Evolutionary conservation across 2,113 vertebrate species (phyloP), one percentile per base, ranked within the genome.

Genomic region (Nerophis lumbriciformis): DNA sequence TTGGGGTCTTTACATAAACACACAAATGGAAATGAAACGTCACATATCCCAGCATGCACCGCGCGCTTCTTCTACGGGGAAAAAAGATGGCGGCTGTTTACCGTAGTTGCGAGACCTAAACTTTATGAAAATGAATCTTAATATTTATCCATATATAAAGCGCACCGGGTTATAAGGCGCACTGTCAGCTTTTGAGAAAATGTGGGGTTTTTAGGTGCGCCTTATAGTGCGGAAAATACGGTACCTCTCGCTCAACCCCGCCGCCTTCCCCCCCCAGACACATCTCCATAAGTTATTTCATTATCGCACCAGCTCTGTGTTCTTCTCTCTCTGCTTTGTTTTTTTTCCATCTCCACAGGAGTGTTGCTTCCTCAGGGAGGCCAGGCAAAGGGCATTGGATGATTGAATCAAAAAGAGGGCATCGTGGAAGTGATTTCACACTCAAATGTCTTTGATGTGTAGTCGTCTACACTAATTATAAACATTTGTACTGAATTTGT

Each of bases 251-350:
- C 65, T 73, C 80, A 75, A 54, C 45, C 72, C 64, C 63, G 48
- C 63, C 57, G 55, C 69, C 71, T 67, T 50, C 72, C 63, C 69
- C 63, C 69, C 70, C 72, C 65, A 59, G 53, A 65, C 52, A 60
- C 68, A 80, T 81, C 78, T 88, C 83, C 82, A 85, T 87, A 87
- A 88, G 86, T 88, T 87, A 89, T 89, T 89, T 87, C 80, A 88
- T 89, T 88, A 89, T 89, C 85, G 77, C 82, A 57, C 73, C 9
- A 53, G 82, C 83, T 80, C 72, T 64, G 66, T 77, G 68, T 79
- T 81, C 73, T 28, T 68, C 74, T 48, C 65, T 71, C 79, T 71
- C 74, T 69, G 72, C 50, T 78, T 78, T 78, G 77, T 77, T 75
- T 84, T 77, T 75, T 84, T 62, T 77, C 70, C 61, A 63, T 80